Evolutionary conservation across 1,140 invertebrate species (phyloP).

Genomic region (Dreissena rostriformis): DNA sequence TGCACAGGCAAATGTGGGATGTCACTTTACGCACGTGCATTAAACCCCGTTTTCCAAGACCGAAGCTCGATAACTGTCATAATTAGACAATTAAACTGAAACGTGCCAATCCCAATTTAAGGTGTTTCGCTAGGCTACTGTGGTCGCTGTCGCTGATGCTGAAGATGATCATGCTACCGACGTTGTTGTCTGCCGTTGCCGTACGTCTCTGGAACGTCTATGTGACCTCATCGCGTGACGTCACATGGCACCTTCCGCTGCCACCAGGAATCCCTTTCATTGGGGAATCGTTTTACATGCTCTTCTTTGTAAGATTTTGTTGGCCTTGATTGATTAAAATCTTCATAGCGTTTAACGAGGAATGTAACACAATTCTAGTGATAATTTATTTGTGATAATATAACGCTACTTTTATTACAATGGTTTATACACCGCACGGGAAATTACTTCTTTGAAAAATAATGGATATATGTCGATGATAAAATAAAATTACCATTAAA

Average conservation of each 20-base stretch:
- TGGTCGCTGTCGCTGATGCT: no score
- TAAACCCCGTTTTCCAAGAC: no score
- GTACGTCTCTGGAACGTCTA: conserved; percentile 16
- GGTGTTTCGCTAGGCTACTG: no score
- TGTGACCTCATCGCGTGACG: conserved; percentile 17
- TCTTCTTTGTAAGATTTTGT: conserved; percentile 6
- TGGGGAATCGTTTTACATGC: conserved; percentile 42
- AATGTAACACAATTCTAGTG: not conserved
- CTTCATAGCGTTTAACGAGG: not conserved
- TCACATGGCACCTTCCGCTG: conserved; percentile 1
- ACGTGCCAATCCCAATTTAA: no score
- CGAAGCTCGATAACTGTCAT: no score
- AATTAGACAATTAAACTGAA: no score
- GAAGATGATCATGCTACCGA: no score
- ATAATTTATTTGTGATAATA: no score
- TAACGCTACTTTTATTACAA: not conserved
- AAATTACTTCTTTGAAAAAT: not conserved
- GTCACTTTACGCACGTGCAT: no score
- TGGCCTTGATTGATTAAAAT: not conserved
- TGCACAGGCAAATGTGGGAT: no score
- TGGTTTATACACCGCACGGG: not conserved
- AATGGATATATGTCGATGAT: not conserved
- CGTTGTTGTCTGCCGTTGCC: no score
- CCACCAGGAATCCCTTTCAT: conserved; percentile 47
- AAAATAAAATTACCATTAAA: not conserved